A percentile compares a stretch with the other conserved stretches of the same genome.
Evolutionary conservation across 2,113 vertebrate genomes (phyloP).

Genomic region (Ceyx melanurus): DNA sequence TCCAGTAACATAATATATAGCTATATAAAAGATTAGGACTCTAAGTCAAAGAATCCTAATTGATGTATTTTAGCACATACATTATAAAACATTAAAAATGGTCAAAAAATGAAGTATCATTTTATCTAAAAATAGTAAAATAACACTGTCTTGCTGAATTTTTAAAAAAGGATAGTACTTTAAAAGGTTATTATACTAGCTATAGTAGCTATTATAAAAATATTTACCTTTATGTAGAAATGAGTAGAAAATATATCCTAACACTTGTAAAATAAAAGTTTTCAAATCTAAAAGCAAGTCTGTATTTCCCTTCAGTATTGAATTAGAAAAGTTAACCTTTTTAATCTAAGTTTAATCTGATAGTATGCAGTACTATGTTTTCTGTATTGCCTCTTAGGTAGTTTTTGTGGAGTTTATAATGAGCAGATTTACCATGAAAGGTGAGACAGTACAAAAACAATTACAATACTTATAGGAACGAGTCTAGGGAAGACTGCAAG

Average conservation of each 20-base stretch:
- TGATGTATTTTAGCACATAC: background rate
- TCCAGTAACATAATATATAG: background rate
- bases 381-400: background rate
- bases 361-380: background rate
- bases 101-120: background rate
- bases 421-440: background rate
- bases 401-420: background rate
- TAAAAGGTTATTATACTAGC: background rate
- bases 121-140: background rate
- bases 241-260: background rate
- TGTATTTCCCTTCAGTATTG: background rate
- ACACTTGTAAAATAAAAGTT: background rate
- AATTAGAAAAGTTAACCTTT: background rate
- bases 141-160: background rate
- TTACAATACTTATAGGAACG: background rate
- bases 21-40: background rate
- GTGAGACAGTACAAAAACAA: background rate
- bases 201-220: background rate
- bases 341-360: background rate
- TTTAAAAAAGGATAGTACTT: background rate
- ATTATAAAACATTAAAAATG: background rate
- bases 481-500: background rate
- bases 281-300: background rate
- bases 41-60: background rate
- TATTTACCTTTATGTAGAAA: background rate